Evolutionary conservation across 2,888 invertebrate species (phyloP), one percentile per base, ranked within the genome.

Genomic region (Zele albiditarsus): DNA sequence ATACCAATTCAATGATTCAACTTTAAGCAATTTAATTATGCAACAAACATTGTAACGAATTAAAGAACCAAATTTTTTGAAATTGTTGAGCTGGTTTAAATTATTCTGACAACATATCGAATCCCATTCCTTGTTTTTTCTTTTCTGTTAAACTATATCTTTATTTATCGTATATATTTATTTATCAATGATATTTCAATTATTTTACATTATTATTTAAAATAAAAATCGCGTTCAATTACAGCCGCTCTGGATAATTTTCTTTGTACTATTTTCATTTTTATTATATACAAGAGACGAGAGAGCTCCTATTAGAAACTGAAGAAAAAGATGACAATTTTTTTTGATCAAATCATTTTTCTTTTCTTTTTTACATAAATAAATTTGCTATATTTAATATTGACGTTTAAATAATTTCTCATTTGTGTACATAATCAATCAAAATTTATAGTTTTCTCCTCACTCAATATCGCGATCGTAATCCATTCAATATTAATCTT

Each of bases 1-100:
- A 81, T 82, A 82, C 83, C 78, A 80, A 81, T 81, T 81, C 77
- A 83, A 82, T 80, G 78, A 49, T 77, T 78, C 72, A 77, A 78
- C 63, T 60, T 76, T 66, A 73, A 75, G 66, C 74, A 73, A 53
- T 80, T 75, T 78, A 79, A 65, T 73, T 77, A 76, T 78, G 79
- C 77, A 77, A 78, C 65, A 74, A 60, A 76, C 70, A 72, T 38
- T 53, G 68, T 65, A 68, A 63, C 53, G 69, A 72, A 71, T 75
- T 67, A 72, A 68, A 71, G 62, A 72, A 63, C 62, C 49, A 60
- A 33, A 25, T 72, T 71, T 76, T 76, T 72, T 62, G 63, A 71
- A 71, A 62, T 49, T 71, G 28, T 20, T 42, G n/a, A 12, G n/a
- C 10, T 63, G 14, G 6, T 38, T 63, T 63, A 38, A 16, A 33